Percentiles rank a stretch among this genome's conserved stretches.
Evolutionary conservation across 2,888 invertebrate genomes (phyloP).

Genomic region (Archips crataeganus): DNA sequence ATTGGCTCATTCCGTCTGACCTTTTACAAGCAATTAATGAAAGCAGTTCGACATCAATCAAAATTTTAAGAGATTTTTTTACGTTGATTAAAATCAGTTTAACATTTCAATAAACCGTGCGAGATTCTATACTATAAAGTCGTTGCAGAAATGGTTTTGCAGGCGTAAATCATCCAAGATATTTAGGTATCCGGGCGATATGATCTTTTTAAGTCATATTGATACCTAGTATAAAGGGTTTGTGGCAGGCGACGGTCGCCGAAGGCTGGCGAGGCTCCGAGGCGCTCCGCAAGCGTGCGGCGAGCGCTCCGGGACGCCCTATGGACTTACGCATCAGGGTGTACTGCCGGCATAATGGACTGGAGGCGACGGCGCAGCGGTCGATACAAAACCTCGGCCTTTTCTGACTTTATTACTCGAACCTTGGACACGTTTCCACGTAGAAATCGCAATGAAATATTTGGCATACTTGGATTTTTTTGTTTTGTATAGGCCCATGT

Average conservation of each 20-base stretch:
- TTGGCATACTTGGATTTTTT: not conserved
- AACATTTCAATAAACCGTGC: constrained; percentile 10
- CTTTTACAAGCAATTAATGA: not conserved
- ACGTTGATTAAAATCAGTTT: not conserved
- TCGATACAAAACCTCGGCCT: constrained; percentile 61
- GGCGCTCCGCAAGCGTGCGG: constrained; percentile 36
- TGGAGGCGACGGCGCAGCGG: constrained; percentile 63
- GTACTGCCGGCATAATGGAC: constrained; percentile 44
- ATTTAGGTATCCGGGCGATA: constrained; percentile 25
- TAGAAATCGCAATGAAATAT: constrained; percentile 16
- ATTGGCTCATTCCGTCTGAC: not conserved
- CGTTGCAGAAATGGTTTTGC: constrained; percentile 14
- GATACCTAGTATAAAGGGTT: constrained; percentile 40
- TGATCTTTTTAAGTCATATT: constrained; percentile 35
- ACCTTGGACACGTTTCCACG: constrained; percentile 18
- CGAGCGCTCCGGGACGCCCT: constrained; percentile 32
- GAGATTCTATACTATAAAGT: not conserved
- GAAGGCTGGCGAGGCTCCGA: constrained; percentile 4
- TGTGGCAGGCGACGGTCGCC: constrained; percentile 30
- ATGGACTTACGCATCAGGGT: constrained; percentile 43
- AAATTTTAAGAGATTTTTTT: not conserved
- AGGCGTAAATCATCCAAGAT: constrained; percentile 25
- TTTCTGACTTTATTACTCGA: constrained; percentile 45
- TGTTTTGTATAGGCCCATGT: too few relatives aligned
- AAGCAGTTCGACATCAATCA: not conserved